Percentiles rank a stretch among this genome's conserved stretches.
Conservation (phyloP, 2,888 invertebrate genomes). For the Drosophila sordidula region DNA sequence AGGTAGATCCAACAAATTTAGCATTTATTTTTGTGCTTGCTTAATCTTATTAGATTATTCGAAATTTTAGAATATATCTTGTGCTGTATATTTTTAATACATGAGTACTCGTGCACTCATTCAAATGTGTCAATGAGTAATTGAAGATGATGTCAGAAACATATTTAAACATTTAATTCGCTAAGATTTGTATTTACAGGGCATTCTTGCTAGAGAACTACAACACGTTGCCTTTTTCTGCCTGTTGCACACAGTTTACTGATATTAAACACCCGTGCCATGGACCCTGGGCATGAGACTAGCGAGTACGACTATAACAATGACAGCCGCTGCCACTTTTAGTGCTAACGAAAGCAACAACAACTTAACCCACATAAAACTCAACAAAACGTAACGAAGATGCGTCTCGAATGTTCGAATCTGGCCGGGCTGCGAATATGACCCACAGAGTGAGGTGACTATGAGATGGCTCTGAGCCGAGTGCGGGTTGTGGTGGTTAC, state of each 20-base stretch:
- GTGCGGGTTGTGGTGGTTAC: slow-evolving; percentile 3
- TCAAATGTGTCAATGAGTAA: too few species aligned
- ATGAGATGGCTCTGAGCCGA: slow-evolving; percentile 14
- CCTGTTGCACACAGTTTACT: not conserved
- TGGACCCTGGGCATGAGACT: not conserved
- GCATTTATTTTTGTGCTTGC: too few species aligned
- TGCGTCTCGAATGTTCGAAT: slow-evolving; percentile 35
- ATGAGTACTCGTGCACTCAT: too few species aligned
- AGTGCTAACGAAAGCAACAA: slow-evolving; percentile 31
- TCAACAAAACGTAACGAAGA: slow-evolving; percentile 58
- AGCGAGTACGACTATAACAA: slow-evolving; percentile 20
- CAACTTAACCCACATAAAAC: slow-evolving; percentile 61
- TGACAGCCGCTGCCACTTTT: slow-evolving; percentile 40
- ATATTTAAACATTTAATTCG: not conserved
- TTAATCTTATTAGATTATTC: too few species aligned
- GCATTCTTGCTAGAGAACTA: not conserved
- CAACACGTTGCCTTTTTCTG: not conserved
- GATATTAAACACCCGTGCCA: not conserved
- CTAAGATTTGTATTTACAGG: not conserved
- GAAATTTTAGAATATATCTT: too few species aligned
- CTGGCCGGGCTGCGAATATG: slow-evolving; percentile 21
- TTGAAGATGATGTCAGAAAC: too few species aligned
- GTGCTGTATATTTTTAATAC: too few species aligned
- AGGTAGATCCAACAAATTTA: too few species aligned
- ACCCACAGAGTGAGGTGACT: slow-evolving; percentile 35